Conservation (phyloP, 2,797 vertebrate species). For the Bovichtus diacanthus region DNA sequence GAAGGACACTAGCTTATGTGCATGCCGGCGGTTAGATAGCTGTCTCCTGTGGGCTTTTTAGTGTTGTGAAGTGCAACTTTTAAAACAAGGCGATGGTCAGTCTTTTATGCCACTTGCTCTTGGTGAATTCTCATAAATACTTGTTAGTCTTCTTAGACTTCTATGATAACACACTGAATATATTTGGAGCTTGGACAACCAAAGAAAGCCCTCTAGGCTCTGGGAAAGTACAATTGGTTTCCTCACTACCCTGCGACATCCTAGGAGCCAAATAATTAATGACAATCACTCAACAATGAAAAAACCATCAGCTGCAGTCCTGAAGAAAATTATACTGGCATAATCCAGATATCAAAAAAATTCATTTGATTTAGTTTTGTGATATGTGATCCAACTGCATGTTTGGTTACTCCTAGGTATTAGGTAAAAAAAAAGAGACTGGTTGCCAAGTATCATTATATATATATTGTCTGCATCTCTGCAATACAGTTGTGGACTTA, state of each 20-base stretch:
- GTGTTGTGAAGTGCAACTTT: background rate
- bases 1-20: background rate
- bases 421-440: background rate
- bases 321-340: background rate
- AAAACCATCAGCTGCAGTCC: background rate
- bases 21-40: background rate
- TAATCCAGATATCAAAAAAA: background rate
- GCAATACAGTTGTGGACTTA: background rate
- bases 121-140: background rate
- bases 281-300: background rate
- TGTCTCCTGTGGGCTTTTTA: background rate
- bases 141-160: background rate
- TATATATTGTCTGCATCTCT: background rate
- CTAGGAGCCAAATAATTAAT: background rate
- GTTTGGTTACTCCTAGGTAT: background rate
- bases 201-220: background rate
- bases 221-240: background rate
- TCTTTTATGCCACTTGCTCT: background rate
- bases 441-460: background rate
- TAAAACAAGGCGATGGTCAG: background rate
- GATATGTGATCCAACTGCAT: background rate
- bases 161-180: background rate
- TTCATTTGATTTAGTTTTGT: background rate
- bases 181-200: background rate
- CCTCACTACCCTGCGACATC: background rate